Evolutionary conservation across 1,140 invertebrate genomes (phyloP), one percentile per base, ranked within the genome.

Genomic region (Physella acuta): DNA sequence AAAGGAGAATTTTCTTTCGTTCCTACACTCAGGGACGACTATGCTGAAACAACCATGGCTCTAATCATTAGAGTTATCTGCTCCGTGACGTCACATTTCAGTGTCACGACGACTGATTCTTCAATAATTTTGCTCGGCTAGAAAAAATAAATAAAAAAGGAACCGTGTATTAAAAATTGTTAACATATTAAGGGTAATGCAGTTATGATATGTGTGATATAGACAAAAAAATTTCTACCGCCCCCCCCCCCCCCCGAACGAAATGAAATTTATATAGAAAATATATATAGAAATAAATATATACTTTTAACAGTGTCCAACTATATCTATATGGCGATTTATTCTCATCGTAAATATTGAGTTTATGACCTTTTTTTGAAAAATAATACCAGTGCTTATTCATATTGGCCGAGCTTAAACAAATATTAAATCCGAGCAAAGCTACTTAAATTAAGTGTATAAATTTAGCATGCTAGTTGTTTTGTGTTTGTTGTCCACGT

Each of bases 31-130:
- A n/a, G n/a, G 26, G 14, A 3, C 24, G 49, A n/a, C 71, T 71
- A 80, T 34, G 75, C 78, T 1, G 80, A 80, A 0, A 83, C 79
- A 16, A 84, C 79, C 70, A 82, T 75, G n/a, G 78, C 81, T 24
- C 77, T 68, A 28, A 84, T 56, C 71, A 84, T 76, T 31, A 84
- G 65, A 39, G 72, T 75, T 26, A 79, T 74, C 66, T 81, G 78
- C 59, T 84, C 81, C 8, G 75, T 69, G 0, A 78, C 73, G 62
- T 84, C 83, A 37, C 82, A 78, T 68, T 78, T 80, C 55, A 83
- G 30, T 0, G 81, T 82, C 28, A 80, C 65, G 11, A 75, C 49
- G 24, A 82, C 74, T 60, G 68, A 77, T 16, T 77, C 74, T 49
- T 83, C 81, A n/a, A 81, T 71, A 3, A 75, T 60, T 33, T 74